Base-by-base conservation (phyloP, 2,113 vertebrate species). In the Onychostruthus taczanowskii region DNA sequence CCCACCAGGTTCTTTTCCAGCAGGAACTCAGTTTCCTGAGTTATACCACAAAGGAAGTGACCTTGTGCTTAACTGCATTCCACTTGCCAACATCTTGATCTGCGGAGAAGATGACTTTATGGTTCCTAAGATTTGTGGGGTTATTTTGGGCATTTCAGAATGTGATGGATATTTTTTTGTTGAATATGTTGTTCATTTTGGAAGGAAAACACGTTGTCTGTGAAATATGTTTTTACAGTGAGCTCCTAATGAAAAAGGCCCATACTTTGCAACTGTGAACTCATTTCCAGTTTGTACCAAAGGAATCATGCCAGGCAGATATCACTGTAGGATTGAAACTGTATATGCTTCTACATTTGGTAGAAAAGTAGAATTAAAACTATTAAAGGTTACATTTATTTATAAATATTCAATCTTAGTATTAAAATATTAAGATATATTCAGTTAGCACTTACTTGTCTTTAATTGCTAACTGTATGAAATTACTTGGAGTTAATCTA, bases 1-100 rank as follows among this genome's bases (percentile, higher is more conserved):
- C 35, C 33, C 43, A 62, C 21, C 5, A 39, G 21, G 30, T 94
- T 91, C 75, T 83, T 83, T n/a, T 77, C 43, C 55, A 86, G 63
- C 78, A 91, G 82, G 67, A 91, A 69, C 75, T 90, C 68, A 7
- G 30, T 77, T 95, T 95, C 81, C 87, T 85, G 81, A 89, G 53
- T 84, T 58, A 50, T 43, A 79, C 74, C 63, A 87, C 89, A 89
- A 58, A 95, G 91, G 78, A 93, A 95, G 43, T 86, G 70, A 83
- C 84, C 75, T 66, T 79, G 50, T 80, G 78, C 23, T 90, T 83
- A 78, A 87, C 77, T 76, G 28, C 75, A 46, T 93, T 95, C 41
- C 66, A 73, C 1, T 43, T 93, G 82, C 59, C 82, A 77, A 10
- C 4, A 0, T 47, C 35, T 70, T 91, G 46, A 79, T 89, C 43